Evolutionary conservation across 2,888 invertebrate genomes (phyloP), one percentile per base, ranked within the genome.

Genomic region (Oeneis ivallda): DNA sequence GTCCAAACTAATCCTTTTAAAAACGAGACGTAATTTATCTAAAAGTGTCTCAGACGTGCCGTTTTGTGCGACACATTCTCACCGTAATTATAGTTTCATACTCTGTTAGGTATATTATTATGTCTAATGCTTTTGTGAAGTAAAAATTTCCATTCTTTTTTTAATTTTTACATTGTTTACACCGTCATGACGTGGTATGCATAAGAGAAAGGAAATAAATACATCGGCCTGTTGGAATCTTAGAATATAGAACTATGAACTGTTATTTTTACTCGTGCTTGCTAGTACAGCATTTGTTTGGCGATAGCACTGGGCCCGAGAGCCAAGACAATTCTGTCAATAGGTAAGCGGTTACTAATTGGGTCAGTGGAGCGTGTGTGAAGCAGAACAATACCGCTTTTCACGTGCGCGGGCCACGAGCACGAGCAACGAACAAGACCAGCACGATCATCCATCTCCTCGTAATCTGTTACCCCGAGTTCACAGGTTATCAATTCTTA

Each of bases 291-390:
- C 76, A 73, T 77, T 63, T 78, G 79, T 81, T 81, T 85, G 80
- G 83, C 80, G 78, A 77, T 63, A 78, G 75, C 74, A 71, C 72
- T 76, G 81, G 83, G 85, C 79, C 80, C 77, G 72, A 76, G 78
- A 80, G 89, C 88, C 90, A 89, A 90, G 86, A 88, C 84, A 83
- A 79, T 82, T 89, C 87, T 87, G 90, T 87, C 89, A 89, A 86
- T 89, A 56, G 56, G 56, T 56, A 86, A 83, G 85, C 80, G 79
- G 79, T 78, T 79, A 82, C 83, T 85, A 92, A 90, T 85, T 85
- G 80, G 92, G 92, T 90, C 79, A 92, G 86, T 90, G 78, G 92
- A 85, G 79, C 89, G 80, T 79, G 80, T 79, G 81, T 78, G 83
- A 66, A 81, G 76, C 79, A 76, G 82, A 84, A 87, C 87, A 87